Evolutionary conservation across 2,888 invertebrate genomes (phyloP).

Genomic region (Drosophila macrospina): DNA sequence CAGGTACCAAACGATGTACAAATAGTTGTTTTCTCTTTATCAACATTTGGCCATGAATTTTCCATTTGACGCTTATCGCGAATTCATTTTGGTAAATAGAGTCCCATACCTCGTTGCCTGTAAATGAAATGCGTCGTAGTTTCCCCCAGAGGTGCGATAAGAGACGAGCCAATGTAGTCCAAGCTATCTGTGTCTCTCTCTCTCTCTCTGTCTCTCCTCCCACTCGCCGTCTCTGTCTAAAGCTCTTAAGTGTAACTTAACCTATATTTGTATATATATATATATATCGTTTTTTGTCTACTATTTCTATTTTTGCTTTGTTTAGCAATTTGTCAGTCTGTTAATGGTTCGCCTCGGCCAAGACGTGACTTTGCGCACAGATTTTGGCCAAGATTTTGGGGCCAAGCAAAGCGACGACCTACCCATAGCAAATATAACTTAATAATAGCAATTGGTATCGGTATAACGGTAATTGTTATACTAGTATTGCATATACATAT

Average conservation of each 20-base stretch:
- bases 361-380: constrained; percentile 59
- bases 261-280: constrained; percentile 13
- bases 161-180: constrained; percentile 16
- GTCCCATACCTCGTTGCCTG: constrained; percentile 1
- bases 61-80: constrained; percentile 58
- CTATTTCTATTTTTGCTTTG: constrained; percentile 42
- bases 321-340: constrained; percentile 63
- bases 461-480: constrained; percentile 56
- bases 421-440: constrained; percentile 55
- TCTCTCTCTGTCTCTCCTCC: not conserved
- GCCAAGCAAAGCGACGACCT: constrained; percentile 43
- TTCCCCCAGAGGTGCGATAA: constrained; percentile 20
- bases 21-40: constrained; percentile 22
- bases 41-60: constrained; percentile 37
- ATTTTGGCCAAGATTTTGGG: constrained; percentile 51
- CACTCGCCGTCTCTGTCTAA: not conserved
- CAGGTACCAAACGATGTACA: constrained; percentile 53
- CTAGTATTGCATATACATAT: constrained; percentile 1
- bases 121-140: constrained; percentile 43
- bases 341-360: constrained; percentile 51
- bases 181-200: no score
- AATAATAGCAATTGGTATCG: constrained; percentile 59
- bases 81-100: constrained; percentile 61
- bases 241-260: constrained; percentile 30
- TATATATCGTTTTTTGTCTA: constrained; percentile 9